These are phyloP conservation scores for Podarcis raffonei DNA, from an alignment of 2,113 vertebrate genomes.

Conservation along the genomic window DNA sequence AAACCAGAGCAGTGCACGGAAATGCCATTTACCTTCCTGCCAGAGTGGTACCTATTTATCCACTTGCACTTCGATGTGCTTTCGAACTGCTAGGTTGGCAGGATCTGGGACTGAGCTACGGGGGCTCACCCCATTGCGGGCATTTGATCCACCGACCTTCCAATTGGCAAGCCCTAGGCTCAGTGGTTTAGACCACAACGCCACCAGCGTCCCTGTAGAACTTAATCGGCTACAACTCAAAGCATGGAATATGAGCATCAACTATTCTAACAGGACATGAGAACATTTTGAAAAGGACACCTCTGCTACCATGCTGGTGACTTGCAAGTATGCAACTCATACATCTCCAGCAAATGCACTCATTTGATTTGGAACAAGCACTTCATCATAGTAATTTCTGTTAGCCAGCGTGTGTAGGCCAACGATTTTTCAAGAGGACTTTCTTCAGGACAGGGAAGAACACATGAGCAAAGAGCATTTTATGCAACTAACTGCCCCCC, in stretches of 20 bases:
- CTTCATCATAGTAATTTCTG: slow-evolving; percentile 1
- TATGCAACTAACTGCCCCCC: background rate
- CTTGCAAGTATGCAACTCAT: background rate
- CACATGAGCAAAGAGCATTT: background rate
- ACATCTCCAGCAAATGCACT: background rate
- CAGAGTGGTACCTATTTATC: no score
- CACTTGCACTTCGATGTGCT: no score
- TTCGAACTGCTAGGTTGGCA: no score
- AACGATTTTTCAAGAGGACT: background rate
- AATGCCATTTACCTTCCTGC: no score
- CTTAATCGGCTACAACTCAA: background rate
- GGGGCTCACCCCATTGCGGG: no score
- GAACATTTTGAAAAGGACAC: background rate
- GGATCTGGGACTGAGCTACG: no score
- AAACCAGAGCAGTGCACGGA: no score
- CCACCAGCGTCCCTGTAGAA: no score
- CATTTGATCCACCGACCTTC: no score
- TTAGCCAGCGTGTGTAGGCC: background rate
- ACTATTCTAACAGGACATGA: background rate
- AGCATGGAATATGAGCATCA: background rate
- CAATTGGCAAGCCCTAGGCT: no score
- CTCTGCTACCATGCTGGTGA: background rate
- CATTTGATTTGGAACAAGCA: background rate
- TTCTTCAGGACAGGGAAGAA: background rate
- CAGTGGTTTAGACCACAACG: no score